Conservation (phyloP, 2,113 vertebrate species). For the Tragelaphus scriptus region DNA sequence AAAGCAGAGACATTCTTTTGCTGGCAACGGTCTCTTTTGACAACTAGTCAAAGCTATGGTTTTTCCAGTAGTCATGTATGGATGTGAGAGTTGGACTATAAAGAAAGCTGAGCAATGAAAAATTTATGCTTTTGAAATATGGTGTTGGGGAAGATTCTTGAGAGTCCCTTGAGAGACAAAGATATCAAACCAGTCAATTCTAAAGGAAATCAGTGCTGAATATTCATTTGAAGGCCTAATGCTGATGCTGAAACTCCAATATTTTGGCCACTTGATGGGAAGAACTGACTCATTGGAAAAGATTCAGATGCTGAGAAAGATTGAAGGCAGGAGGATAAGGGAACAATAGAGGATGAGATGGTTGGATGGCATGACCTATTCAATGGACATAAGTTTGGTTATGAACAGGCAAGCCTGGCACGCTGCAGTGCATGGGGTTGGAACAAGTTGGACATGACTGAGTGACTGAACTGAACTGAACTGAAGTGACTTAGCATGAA, state of each 20-base stretch:
- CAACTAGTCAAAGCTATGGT: not conserved
- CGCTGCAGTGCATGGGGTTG: not conserved
- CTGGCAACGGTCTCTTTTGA: not conserved
- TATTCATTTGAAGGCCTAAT: not conserved
- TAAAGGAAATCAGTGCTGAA: not conserved
- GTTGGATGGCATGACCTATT: not conserved
- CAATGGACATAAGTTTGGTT: not conserved
- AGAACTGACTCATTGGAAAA: not conserved
- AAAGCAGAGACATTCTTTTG: not conserved
- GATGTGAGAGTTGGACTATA: not conserved
- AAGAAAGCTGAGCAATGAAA: not conserved
- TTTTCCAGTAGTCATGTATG: not conserved
- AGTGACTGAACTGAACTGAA: not conserved
- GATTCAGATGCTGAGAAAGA: not conserved
- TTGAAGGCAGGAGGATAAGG: not conserved
- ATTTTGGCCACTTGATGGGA: not conserved
- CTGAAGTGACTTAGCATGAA: not conserved
- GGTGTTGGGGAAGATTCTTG: not conserved
- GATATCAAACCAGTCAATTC: not conserved
- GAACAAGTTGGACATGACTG: not conserved
- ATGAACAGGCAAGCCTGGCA: not conserved
- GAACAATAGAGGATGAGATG: not conserved
- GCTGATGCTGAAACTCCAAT: not conserved
- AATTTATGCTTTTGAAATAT: not conserved
- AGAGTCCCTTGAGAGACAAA: not conserved